Evolutionary conservation across 2,797 vertebrate species (phyloP).

Genomic region (Morus bassanus): DNA sequence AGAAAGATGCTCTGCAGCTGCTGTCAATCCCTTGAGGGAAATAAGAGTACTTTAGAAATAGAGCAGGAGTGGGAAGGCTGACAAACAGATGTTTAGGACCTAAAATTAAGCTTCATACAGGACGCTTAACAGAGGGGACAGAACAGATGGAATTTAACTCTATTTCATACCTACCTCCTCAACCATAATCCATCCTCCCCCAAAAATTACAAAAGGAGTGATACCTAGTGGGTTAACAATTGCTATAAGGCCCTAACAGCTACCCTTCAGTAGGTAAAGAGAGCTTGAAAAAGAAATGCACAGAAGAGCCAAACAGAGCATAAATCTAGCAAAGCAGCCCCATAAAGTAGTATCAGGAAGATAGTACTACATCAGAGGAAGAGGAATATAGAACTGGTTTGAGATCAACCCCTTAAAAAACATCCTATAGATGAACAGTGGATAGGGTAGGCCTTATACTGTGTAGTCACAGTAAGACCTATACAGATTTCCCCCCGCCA

Average conservation of each 20-base stretch:
- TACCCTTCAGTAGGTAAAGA: background rate
- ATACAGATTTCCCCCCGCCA: background rate
- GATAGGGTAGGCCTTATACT: background rate
- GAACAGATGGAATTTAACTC: background rate
- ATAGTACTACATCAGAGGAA: background rate
- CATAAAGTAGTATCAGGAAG: background rate
- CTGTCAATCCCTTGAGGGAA: background rate
- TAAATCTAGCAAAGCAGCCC: background rate
- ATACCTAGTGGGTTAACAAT: background rate
- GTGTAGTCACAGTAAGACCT: background rate
- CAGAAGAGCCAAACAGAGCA: background rate
- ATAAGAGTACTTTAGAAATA: background rate
- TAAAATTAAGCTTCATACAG: background rate
- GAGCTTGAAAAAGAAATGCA: background rate
- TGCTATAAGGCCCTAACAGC: background rate
- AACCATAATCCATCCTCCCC: background rate
- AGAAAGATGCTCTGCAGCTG: background rate
- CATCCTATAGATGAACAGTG: background rate
- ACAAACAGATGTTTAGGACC: background rate
- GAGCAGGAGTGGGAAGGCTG: background rate
- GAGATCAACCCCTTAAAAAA: background rate
- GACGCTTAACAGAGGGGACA: background rate
- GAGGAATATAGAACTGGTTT: background rate
- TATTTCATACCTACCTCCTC: background rate
- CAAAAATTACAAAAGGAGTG: background rate